phyloP scores from a whole-genome alignment of 2,797 vertebrate species.

The Cirrhinus mrigala region DNA sequence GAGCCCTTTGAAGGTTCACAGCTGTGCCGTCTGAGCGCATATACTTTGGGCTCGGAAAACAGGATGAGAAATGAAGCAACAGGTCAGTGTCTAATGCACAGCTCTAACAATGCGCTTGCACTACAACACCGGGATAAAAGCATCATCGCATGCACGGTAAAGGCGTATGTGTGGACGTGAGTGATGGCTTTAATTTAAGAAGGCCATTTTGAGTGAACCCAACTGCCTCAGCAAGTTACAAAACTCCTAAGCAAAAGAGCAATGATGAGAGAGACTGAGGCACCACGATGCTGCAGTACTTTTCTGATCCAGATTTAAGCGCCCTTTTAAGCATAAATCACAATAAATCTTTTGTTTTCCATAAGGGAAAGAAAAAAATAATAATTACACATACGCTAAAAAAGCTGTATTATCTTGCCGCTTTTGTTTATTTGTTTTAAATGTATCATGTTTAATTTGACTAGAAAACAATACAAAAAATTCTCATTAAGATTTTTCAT shows the following conservation, averaged over 20 bases:
- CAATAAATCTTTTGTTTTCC: not conserved
- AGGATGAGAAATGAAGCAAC: conserved; percentile 32
- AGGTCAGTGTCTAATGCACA: conserved; percentile 41
- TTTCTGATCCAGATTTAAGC: not conserved
- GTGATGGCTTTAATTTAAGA: conserved; percentile 52
- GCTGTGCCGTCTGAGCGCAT: conserved; percentile 55
- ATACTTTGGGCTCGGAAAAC: conserved; percentile 31
- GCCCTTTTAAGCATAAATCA: not conserved
- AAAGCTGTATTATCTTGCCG: too few relatives aligned
- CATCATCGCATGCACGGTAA: not conserved
- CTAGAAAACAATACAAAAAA: not conserved
- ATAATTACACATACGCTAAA: not conserved
- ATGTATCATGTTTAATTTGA: not conserved
- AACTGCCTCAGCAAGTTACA: conserved; percentile 13
- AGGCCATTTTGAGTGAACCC: conserved; percentile 22
- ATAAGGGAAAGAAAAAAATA: not conserved
- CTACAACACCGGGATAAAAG: conserved; percentile 38
- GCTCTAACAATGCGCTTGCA: conserved; percentile 25
- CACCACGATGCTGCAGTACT: not conserved
- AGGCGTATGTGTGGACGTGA: conserved; percentile 22
- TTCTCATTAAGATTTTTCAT: not conserved
- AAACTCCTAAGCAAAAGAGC: conserved; percentile 23
- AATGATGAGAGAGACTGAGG: not conserved
- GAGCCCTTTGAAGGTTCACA: conserved; percentile 55
- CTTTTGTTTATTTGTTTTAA: not conserved